Base-by-base conservation (phyloP, 2,888 invertebrate genomes). In the Hedya salicella region DNA sequence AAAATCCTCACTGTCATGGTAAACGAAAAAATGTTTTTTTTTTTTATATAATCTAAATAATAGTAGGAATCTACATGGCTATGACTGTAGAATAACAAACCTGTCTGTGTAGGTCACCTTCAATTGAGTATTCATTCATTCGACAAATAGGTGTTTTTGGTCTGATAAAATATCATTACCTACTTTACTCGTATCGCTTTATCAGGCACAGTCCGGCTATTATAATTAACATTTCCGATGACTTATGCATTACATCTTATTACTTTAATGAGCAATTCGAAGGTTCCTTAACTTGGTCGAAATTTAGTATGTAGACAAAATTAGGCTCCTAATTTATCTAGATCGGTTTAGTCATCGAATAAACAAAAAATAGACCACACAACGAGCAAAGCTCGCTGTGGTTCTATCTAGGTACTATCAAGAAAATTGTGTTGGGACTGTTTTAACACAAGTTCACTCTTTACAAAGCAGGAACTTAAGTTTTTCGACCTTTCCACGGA, bases 81-180 rank as follows among this genome's bases (percentile, higher is more conserved):
- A 48, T 21, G 48, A 48, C 44, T 46, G 11, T 44, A 11, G 16
- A 44, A 44, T 42, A 13, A 46, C 21, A 46, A 48, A n/a, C 48
- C 13, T 48, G 13, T 17, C 19, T 48, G 46, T 48, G 21, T 3
- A 2, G 19, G 13, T 48, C 48, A 48, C 48, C 48, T 48, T 48
- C 48, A 56, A 13, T 32, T 11, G 25, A 44, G 40, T 42, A 16
- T 9, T 5, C 54, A 25, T 30, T 56, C 14, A 25, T 30, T 25
- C 11, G 11, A 9, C 42, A 25, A 2, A 25, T 44, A 16, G 13
- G 42, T 42, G 30, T 56, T 42, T 42, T 25, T 16, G 11, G 8
- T 36, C 36, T 36, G 36, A 36, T 36, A 36, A 36, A 36, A 36
- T 36, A 36, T 36, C 9, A 36, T 25, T 3, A n/a, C n/a, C n/a